These are phyloP conservation scores for Sinotaia quadrata DNA, from an alignment of 2,888 invertebrate genomes.

Conservation along the genomic window DNA sequence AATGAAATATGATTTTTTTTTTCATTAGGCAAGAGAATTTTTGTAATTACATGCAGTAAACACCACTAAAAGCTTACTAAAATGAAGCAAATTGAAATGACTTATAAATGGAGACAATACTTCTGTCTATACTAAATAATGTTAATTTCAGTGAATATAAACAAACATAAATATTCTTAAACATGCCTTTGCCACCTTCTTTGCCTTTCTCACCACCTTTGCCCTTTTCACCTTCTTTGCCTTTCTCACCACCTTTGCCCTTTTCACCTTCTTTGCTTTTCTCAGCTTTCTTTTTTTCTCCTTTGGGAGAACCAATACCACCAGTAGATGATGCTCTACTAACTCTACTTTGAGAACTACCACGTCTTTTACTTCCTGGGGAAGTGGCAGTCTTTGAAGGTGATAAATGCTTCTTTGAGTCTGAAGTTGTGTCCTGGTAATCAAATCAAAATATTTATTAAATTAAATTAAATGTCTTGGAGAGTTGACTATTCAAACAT, in stretches of 20 bases:
- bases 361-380: not conserved
- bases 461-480: too few species aligned
- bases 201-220: not conserved
- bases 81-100: too few species aligned
- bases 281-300: not conserved
- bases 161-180: not conserved
- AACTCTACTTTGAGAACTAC: not conserved
- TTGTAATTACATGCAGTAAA: too few species aligned
- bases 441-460: too few species aligned
- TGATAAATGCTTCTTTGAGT: too few species aligned
- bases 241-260: not conserved
- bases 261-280: not conserved
- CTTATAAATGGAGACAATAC: too few species aligned
- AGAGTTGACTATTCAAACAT: too few species aligned
- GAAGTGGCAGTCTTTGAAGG: slow-evolving; percentile 9
- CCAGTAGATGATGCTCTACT: not conserved
- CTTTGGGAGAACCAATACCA: not conserved
- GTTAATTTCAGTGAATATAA: not conserved
- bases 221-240: not conserved
- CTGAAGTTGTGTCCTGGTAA: too few species aligned
- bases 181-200: not conserved
- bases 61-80: too few species aligned
- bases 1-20: too few species aligned
- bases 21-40: too few species aligned
- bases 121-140: not conserved